Base-by-base conservation (phyloP, 2,888 invertebrate species). In the Lasioglossum vierecki region DNA sequence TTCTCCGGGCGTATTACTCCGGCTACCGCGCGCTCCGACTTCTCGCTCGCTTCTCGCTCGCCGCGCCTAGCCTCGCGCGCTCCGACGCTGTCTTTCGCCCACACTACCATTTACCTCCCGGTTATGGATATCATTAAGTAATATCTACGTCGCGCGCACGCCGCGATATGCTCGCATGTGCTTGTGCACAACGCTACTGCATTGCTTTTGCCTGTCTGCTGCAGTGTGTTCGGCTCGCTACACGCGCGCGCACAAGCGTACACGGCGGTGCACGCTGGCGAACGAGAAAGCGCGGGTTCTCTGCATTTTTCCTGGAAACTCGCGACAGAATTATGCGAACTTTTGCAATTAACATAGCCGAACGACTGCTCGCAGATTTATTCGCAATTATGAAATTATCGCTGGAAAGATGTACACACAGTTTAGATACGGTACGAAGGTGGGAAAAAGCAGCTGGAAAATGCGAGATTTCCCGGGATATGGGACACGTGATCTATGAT, bases 71-170 rank as follows among this genome's bases (percentile, higher is more conserved):
- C 35, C 35, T 35, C 76, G 76, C 73, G 60, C 73, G 60, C 83
- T 44, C 68, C 63, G 66, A n/a, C 78, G 49, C 82, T 75, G 72
- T 70, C 81, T 84, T 84, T 88, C 88, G 86, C 89, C 83, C 83
- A 86, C 87, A 83, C 85, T 88, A 82, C 82, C 88, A 83, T 85
- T 86, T 90, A 88, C 90, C 90, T 85, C 88, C 88, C 91, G 88
- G 92, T 93, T 94, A 93, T 93, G 93, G 92, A 93, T 93, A 94
- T 93, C 93, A 94, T 94, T 93, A 93, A 93, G 93, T 93, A 93
- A 94, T 93, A 92, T 91, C 89, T 90, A 90, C 88, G 68, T 71
- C 87, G 83, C 87, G 88, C 82, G 83, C 30, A 30, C 83, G 83
- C 83, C 81, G 79, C 68, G 80, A 82, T 86, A 81, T 75, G 80